Conservation (phyloP, 2,888 invertebrate species). For the Athalia cordata region DNA sequence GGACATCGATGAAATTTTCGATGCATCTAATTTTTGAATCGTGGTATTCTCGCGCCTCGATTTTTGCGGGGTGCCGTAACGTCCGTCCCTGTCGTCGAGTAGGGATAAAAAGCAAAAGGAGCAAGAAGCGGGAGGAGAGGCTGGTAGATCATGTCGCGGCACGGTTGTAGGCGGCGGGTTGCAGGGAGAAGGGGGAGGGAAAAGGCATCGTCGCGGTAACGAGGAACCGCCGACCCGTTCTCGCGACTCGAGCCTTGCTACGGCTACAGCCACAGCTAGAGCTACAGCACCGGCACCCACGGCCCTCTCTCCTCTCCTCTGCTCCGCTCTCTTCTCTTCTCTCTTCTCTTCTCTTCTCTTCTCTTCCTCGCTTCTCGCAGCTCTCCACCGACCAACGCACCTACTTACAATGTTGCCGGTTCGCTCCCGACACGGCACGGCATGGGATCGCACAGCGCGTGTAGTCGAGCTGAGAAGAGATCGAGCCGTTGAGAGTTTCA, state of each 20-base stretch:
- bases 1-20: no score
- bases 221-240: constrained; percentile 62
- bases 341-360: constrained; percentile 38
- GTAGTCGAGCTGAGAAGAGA: neutral
- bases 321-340: constrained; percentile 36
- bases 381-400: constrained; percentile 32
- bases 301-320: constrained; percentile 42
- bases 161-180: constrained; percentile 20
- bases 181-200: neutral
- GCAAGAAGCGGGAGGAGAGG: constrained; percentile 52
- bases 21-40: no score
- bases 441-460: neutral
- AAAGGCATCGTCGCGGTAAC: constrained; percentile 60
- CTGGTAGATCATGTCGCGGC: constrained; percentile 64
- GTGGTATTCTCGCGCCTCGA: no score
- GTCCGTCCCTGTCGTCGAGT: no score
- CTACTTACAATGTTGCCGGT: constrained; percentile 63
- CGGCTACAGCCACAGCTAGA: neutral
- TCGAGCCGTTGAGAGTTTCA: no score
- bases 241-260: constrained; percentile 48
- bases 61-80: no score
- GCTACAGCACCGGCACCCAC: constrained; percentile 15
- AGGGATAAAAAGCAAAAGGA: neutral
- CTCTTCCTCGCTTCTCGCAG: constrained; percentile 42
- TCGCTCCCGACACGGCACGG: constrained; percentile 44